Evolutionary conservation across 2,113 vertebrate genomes (phyloP).

Genomic region (Lophochroa leadbeateri): DNA sequence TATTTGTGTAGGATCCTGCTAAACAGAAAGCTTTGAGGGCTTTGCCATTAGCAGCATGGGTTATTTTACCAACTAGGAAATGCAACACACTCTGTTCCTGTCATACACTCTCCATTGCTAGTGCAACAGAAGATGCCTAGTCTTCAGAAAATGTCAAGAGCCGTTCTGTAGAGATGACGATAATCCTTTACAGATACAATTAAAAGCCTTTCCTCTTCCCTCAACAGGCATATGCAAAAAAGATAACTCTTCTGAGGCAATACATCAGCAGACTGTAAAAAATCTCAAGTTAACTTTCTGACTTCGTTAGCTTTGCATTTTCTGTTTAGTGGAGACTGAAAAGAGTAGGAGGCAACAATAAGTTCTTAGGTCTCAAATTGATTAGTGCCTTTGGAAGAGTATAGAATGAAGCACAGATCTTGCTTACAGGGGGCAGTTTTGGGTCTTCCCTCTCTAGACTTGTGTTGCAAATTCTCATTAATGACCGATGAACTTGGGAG

Average conservation of each 20-base stretch:
- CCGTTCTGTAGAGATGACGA: constrained; percentile 1
- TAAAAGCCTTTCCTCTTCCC: constrained; percentile 17
- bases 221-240: background rate
- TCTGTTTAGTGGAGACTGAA: background rate
- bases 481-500: background rate
- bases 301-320: background rate
- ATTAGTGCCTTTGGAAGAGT: background rate
- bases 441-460: background rate
- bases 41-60: constrained; percentile 23
- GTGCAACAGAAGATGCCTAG: background rate
- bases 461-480: background rate
- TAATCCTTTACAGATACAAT: constrained; percentile 19
- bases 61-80: constrained; percentile 34
- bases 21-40: constrained; percentile 37
- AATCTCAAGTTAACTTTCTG: background rate
- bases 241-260: background rate
- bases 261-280: background rate
- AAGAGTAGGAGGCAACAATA: background rate
- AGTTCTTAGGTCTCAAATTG: background rate
- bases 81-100: background rate
- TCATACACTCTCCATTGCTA: background rate
- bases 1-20: constrained; percentile 32
- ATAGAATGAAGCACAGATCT: background rate
- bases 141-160: constrained; percentile 29
- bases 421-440: background rate